phyloP scores from a whole-genome alignment of 92 coral and sea anemone species.

The Palythoa grandis region DNA sequence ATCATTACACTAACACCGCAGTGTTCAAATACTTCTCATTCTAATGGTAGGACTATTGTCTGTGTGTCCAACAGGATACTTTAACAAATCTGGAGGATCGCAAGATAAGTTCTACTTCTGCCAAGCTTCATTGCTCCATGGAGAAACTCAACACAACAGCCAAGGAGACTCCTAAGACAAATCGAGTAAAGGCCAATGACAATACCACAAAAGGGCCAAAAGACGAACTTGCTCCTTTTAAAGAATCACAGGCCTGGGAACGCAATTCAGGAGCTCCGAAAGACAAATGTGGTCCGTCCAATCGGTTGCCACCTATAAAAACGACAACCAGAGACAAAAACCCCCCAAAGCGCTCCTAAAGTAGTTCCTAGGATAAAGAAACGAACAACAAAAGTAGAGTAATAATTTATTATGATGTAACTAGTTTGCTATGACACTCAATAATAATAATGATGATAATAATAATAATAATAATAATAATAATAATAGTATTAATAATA shows the following conservation, averaged over 20 bases:
- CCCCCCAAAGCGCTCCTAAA: background rate
- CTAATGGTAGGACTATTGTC: background rate
- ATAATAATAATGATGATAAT: too few species aligned
- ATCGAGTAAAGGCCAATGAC: background rate
- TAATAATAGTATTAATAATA: background rate
- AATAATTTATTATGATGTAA: background rate
- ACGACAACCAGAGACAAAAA: background rate
- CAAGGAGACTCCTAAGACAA: slow-evolving; percentile 25
- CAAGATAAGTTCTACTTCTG: background rate
- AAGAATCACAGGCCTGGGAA: slow-evolving; percentile 32
- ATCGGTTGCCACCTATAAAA: background rate
- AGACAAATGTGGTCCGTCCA: background rate
- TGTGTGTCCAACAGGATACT: slow-evolving; percentile 4
- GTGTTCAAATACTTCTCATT: background rate
- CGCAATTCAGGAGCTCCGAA: background rate
- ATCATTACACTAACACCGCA: background rate
- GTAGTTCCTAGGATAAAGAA: background rate
- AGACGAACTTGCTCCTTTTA: slow-evolving; percentile 15
- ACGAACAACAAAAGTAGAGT: background rate
- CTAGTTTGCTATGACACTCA: background rate
- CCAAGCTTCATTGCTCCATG: background rate
- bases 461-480: too few species aligned
- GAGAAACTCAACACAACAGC: slow-evolving; percentile 5
- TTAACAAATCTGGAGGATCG: slow-evolving; percentile 13
- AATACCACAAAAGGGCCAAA: background rate